Evolutionary conservation across 2,113 vertebrate species (phyloP).

Genomic region (Ptilorrhoa leucosticta): DNA sequence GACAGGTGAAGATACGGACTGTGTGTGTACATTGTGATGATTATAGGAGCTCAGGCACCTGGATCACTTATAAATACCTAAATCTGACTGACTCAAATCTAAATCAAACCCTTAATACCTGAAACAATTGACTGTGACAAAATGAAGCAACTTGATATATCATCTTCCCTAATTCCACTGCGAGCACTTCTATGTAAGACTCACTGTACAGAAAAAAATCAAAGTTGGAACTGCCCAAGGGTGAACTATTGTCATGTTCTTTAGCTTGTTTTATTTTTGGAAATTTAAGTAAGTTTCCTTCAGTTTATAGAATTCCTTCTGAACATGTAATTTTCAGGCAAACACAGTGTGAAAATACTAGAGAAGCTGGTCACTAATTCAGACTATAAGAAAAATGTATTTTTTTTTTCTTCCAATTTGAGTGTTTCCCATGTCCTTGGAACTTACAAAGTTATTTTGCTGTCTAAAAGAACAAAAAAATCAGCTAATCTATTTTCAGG

Average conservation of each 20-base stretch:
- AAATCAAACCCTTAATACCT: neutral
- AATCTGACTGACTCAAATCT: neutral
- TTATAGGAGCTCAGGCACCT: neutral
- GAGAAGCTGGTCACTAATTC: neutral
- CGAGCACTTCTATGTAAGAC: fast-evolving
- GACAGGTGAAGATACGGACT: neutral
- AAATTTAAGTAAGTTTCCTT: neutral
- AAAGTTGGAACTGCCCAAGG: neutral
- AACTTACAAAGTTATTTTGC: neutral
- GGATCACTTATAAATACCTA: neutral
- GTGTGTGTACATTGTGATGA: fast-evolving
- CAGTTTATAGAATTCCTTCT: neutral
- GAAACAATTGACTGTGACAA: neutral
- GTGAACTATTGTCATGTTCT: neutral
- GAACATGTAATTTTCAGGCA: neutral
- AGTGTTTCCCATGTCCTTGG: neutral
- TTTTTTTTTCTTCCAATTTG: neutral
- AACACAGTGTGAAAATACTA: neutral
- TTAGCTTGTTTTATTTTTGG: neutral
- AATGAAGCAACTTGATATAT: neutral
- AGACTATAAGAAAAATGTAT: neutral
- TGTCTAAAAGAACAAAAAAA: neutral
- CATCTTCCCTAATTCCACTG: neutral
- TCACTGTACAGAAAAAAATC: neutral
- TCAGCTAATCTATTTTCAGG: fast-evolving